These are phyloP conservation scores for Scrobipalpa atriplicella DNA, from an alignment of 2,888 invertebrate species.

Conservation along the genomic window DNA sequence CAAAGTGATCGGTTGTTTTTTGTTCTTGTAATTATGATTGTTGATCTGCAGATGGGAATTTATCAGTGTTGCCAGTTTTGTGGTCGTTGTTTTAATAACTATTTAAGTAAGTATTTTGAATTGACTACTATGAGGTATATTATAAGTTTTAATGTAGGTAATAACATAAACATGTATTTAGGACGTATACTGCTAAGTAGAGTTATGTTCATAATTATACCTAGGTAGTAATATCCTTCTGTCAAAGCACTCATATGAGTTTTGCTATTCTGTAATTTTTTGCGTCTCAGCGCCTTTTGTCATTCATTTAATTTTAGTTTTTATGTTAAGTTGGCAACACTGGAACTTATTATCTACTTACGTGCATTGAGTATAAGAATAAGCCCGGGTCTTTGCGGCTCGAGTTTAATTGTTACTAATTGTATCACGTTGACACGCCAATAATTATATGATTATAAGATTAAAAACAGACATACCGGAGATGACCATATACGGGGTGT, in stretches of 20 bases:
- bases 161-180: no score
- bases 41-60: neutral
- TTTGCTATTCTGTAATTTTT: no score
- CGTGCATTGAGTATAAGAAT: neutral
- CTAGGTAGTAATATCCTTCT: no score
- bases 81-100: no score
- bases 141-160: no score
- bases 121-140: no score
- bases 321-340: neutral
- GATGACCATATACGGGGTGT: no score
- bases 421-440: conserved; percentile 3
- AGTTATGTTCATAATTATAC: no score
- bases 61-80: neutral
- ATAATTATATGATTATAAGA: neutral
- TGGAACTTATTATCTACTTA: neutral
- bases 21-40: neutral
- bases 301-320: neutral
- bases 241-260: no score
- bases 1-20: conserved; percentile 1
- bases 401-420: neutral
- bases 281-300: neutral
- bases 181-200: no score
- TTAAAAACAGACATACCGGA: neutral
- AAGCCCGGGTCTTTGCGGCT: neutral
- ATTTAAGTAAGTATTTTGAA: no score